These are phyloP conservation scores for Phalloptychus januarius DNA, from an alignment of 2,797 vertebrate genomes.

Conservation along the genomic window DNA sequence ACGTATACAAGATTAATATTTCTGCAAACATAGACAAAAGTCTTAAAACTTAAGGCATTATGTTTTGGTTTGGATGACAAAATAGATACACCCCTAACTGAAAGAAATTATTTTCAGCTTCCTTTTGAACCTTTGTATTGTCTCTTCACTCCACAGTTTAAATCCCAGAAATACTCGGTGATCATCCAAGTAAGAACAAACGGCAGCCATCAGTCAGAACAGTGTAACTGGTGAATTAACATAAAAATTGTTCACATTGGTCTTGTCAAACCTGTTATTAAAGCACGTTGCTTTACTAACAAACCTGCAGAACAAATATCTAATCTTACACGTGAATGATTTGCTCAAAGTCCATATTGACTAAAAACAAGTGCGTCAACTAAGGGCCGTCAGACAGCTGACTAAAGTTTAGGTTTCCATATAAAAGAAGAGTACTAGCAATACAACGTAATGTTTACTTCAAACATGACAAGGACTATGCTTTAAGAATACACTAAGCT, in stretches of 20 bases:
- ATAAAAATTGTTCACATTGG: too few relatives aligned
- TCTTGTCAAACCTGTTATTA: not conserved
- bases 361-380: not conserved
- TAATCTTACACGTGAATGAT: slow-evolving; percentile 21
- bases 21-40: not conserved
- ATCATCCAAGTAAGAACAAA: not conserved
- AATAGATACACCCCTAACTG: not conserved
- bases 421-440: not conserved
- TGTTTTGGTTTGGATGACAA: not conserved
- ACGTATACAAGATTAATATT: not conserved
- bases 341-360: slow-evolving; percentile 52
- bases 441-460: not conserved
- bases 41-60: not conserved
- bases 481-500: not conserved
- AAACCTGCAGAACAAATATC: slow-evolving; percentile 21
- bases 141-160: not conserved
- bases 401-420: not conserved
- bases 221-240: not conserved
- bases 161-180: not conserved
- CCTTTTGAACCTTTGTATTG: not conserved
- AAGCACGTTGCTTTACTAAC: not conserved
- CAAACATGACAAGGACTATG: not conserved
- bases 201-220: not conserved
- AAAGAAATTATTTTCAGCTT: not conserved
- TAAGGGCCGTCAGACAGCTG: not conserved